Base-by-base conservation (phyloP, 2,113 vertebrate genomes). In the Petrocephalus zakoni region DNA sequence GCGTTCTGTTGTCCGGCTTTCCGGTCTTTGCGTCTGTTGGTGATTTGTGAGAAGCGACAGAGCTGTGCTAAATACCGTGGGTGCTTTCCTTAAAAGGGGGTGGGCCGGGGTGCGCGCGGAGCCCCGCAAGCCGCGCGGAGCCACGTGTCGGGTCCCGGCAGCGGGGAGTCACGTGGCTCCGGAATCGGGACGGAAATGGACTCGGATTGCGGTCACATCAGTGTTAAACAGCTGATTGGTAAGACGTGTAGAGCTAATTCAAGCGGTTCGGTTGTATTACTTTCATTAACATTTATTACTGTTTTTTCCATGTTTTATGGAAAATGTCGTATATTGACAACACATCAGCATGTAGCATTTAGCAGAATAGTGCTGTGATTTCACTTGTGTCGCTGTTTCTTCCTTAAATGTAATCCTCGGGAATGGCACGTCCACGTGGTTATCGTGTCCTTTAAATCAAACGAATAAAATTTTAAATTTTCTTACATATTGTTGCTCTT, bases 11-110 rank as follows among this genome's bases (percentile, higher is more conserved):
- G 52, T 78, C 51, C 37, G 46, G 11, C 86, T 86, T 25, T 86
- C 17, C n/a, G 34, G 37, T 68, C 53, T 49, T 82, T 49, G 47
- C 46, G 46, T 68, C 89, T 58, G 56, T 25, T 78, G 90, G 89
- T 91, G 90, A 91, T 93, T 93, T 93, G 92, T 89, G 92, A 92
- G 92, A 94, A 94, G 90, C 91, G 91, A 78, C 91, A 93, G 92
- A 92, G 17, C 53, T 87, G 56, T 91, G 93, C 90, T 91, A 94
- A 93, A 94, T 93, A 91, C 91, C 92, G 91, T 88, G 89, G 87
- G 56, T 92, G 87, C 90, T 91, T 87, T 91, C 91, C 90, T 89
- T 91, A 92, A 92, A 93, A 89, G 75, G 87, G 88, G 47, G 88
- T 88, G 91, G 88, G 49, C 21, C 75, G 87, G 88, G 86, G 46